Evolutionary conservation across 2,888 invertebrate genomes (phyloP).

Genomic region (Parochlus steinenii): DNA sequence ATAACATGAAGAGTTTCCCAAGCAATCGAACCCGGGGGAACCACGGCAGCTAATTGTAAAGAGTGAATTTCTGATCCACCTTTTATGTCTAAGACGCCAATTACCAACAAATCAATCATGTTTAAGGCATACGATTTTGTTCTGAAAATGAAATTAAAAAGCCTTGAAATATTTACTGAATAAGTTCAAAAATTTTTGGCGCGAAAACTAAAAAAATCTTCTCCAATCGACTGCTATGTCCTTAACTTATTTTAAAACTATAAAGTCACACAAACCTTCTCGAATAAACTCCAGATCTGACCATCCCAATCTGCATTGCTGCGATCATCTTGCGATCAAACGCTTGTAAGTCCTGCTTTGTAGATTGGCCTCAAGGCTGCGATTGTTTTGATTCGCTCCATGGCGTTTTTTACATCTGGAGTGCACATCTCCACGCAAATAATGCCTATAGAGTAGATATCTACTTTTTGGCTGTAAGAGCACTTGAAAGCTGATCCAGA

Average conservation of each 20-base stretch:
- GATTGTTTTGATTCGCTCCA: conserved; percentile 75
- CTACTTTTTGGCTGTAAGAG: conserved; percentile 76
- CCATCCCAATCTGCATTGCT: conserved; percentile 42
- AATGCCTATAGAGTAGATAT: conserved; percentile 74
- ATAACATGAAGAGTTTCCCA: too few species aligned
- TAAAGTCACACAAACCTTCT: conserved; percentile 19
- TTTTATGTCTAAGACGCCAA: too few species aligned
- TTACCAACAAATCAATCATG: too few species aligned
- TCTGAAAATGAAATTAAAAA: conserved; percentile 7
- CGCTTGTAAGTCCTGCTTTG: conserved; percentile 63
- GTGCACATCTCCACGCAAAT: conserved; percentile 95
- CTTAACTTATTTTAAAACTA: conserved; percentile 16
- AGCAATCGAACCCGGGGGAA: too few species aligned
- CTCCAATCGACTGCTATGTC: background rate
- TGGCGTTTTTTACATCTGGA: conserved; percentile 63
- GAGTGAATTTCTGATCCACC: too few species aligned
- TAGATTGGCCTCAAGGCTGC: conserved; percentile 62
- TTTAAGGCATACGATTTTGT: conserved; percentile 31
- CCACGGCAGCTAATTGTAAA: too few species aligned
- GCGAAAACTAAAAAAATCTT: background rate
- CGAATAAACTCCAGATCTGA: conserved; percentile 29
- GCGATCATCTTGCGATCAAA: conserved; percentile 34
- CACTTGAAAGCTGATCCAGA: conserved; percentile 49
- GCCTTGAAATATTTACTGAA: too few species aligned
- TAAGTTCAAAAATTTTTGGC: background rate